These are phyloP conservation scores for Allobates femoralis DNA, from an alignment of 2,797 vertebrate species.

Conservation along the genomic window DNA sequence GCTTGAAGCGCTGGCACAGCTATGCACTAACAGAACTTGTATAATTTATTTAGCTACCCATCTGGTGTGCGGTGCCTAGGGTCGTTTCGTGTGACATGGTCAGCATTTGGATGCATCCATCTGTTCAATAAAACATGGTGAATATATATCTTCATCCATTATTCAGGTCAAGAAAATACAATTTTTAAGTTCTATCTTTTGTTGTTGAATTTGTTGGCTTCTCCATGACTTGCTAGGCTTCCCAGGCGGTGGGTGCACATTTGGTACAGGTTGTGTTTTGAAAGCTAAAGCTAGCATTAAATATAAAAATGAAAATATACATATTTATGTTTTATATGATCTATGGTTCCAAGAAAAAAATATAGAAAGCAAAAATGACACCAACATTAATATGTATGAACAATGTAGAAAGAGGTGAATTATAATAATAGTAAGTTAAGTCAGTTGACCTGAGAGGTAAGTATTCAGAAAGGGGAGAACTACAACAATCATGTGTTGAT, in stretches of 20 bases:
- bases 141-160: constrained; percentile 39
- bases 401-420: no score
- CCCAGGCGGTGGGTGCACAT: neutral
- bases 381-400: no score
- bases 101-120: constrained; percentile 56
- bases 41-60: constrained; percentile 62
- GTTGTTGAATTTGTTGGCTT: constrained; percentile 13
- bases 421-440: no score
- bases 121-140: constrained; percentile 55
- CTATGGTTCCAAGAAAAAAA: no score
- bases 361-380: no score
- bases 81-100: constrained; percentile 57
- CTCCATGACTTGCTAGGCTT: neutral
- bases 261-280: neutral
- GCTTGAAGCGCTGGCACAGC: constrained; percentile 52
- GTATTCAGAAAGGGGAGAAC: no score
- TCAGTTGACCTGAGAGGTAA: no score
- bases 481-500: no score
- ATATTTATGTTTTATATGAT: no score
- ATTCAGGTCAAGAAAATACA: constrained; percentile 50
- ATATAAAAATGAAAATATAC: neutral
- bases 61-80: constrained; percentile 57
- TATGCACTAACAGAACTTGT: constrained; percentile 45
- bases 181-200: constrained; percentile 9
- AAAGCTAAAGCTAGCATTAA: no score